Percentiles rank a stretch among this genome's conserved stretches.
phyloP scores from a whole-genome alignment of 2,888 invertebrate species.

The Diloba caeruleocephala region DNA sequence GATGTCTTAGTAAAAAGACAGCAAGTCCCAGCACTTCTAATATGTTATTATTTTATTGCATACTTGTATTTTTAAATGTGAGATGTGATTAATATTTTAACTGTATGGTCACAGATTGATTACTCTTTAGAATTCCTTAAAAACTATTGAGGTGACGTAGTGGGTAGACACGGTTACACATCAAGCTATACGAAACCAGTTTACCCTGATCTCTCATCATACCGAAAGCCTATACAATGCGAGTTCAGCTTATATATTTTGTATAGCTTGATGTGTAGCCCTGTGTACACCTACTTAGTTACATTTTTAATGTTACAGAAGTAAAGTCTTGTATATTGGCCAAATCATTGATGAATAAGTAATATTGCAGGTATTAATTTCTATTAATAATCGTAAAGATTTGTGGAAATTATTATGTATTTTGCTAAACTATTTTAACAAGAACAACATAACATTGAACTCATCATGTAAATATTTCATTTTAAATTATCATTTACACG shows the following conservation, averaged over 20 bases:
- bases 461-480: slow-evolving; percentile 19
- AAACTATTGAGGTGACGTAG: no score
- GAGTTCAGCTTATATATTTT: no score
- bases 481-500: slow-evolving; percentile 26
- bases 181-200: no score
- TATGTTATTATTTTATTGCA: slow-evolving; percentile 52
- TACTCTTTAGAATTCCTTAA: slow-evolving; percentile 12
- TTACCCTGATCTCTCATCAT: no score
- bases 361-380: neutral
- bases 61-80: slow-evolving; percentile 44
- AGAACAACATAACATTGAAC: slow-evolving; percentile 13
- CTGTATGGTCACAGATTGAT: slow-evolving; percentile 24
- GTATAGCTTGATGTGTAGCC: no score
- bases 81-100: slow-evolving; percentile 29
- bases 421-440: slow-evolving; percentile 22
- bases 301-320: slow-evolving; percentile 16
- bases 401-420: slow-evolving; percentile 2
- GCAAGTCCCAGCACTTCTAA: slow-evolving; percentile 54
- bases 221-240: no score
- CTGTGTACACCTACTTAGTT: no score
- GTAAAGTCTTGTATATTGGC: slow-evolving; percentile 43
- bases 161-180: no score
- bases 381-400: slow-evolving; percentile 1
- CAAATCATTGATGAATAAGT: slow-evolving; percentile 29
- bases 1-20: slow-evolving; percentile 43